Evolutionary conservation across 2,888 invertebrate species (phyloP).

Genomic region (Oegoconia quadripuncta): DNA sequence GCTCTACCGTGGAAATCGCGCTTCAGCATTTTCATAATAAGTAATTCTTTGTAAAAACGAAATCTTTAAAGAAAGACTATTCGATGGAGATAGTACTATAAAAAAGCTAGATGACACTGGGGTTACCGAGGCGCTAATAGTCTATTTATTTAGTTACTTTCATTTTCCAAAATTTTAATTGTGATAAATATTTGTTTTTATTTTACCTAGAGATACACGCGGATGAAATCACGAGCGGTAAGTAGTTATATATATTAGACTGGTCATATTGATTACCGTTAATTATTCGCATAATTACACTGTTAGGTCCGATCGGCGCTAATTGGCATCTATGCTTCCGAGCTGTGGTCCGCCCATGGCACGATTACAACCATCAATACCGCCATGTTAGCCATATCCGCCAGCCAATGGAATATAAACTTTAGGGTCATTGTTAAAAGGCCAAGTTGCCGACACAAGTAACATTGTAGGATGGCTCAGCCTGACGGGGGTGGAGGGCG

Average conservation of each 20-base stretch:
- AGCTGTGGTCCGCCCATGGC: slow-evolving; percentile 74
- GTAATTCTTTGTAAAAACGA: too few species aligned
- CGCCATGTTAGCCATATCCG: slow-evolving; percentile 41
- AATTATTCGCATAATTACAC: slow-evolving; percentile 46
- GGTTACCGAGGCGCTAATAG: too few species aligned
- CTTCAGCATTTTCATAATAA: too few species aligned
- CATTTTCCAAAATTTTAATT: too few species aligned
- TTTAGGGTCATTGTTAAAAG: slow-evolving; percentile 33
- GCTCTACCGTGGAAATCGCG: too few species aligned
- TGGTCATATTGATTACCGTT: slow-evolving; percentile 36
- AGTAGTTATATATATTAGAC: slow-evolving; percentile 1
- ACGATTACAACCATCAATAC: slow-evolving; percentile 64
- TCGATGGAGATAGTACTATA: too few species aligned
- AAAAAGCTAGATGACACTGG: too few species aligned
- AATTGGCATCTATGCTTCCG: slow-evolving; percentile 70
- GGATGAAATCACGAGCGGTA: too few species aligned
- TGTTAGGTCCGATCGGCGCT: slow-evolving; percentile 54
- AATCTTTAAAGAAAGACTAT: too few species aligned
- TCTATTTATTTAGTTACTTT: too few species aligned
- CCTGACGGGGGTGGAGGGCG: slow-evolving; percentile 61
- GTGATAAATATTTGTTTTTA: too few species aligned
- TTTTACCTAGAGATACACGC: too few species aligned
- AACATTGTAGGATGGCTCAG: slow-evolving; percentile 51
- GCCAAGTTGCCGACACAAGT: slow-evolving; percentile 43
- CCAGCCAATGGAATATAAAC: slow-evolving; percentile 36